A percentile compares a stretch with the other conserved stretches of the same genome.
These are phyloP conservation scores for Ennomos fuscantarius DNA, from an alignment of 2,888 invertebrate genomes.

Conservation along the genomic window DNA sequence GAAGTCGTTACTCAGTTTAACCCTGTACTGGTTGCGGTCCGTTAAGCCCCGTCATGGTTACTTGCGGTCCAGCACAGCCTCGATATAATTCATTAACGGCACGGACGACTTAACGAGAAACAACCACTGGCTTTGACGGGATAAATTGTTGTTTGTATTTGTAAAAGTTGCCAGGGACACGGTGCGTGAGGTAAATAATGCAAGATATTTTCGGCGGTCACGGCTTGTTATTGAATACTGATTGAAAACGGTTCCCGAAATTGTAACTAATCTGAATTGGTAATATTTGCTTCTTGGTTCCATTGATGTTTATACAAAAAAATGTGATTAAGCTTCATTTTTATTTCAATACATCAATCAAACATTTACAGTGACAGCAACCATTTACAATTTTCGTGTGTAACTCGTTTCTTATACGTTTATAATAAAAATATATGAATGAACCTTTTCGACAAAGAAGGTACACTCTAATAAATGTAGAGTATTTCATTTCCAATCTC, in stretches of 20 bases:
- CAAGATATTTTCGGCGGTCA: constrained; percentile 10
- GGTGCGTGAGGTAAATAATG: constrained; percentile 26
- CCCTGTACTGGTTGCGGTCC: constrained; percentile 27
- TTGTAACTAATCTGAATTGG: constrained; percentile 12
- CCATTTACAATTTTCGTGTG: no score
- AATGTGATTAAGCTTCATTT: no score
- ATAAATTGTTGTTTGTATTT: constrained; percentile 41
- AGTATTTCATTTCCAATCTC: no score
- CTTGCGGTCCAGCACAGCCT: constrained; percentile 48
- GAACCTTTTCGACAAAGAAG: no score
- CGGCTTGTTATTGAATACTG: constrained; percentile 18
- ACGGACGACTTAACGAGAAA: constrained; percentile 36
- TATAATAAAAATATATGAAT: no score
- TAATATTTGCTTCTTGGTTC: constrained; percentile 6
- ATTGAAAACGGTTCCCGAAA: constrained; percentile 15
- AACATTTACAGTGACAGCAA: no score
- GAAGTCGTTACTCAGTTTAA: constrained; percentile 40
- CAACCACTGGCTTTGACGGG: constrained; percentile 43
- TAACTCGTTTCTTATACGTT: no score
- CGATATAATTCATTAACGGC: constrained; percentile 48
- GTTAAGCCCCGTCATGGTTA: constrained; percentile 45
- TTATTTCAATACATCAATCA: no score
- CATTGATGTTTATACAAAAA: no score
- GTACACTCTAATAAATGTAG: no score
- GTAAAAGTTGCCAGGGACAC: constrained; percentile 31